A percentile compares a stretch with the other conserved stretches of the same genome.
These are phyloP conservation scores for Frankliniella intonsa DNA, from an alignment of 2,888 invertebrate genomes.

Conservation along the genomic window DNA sequence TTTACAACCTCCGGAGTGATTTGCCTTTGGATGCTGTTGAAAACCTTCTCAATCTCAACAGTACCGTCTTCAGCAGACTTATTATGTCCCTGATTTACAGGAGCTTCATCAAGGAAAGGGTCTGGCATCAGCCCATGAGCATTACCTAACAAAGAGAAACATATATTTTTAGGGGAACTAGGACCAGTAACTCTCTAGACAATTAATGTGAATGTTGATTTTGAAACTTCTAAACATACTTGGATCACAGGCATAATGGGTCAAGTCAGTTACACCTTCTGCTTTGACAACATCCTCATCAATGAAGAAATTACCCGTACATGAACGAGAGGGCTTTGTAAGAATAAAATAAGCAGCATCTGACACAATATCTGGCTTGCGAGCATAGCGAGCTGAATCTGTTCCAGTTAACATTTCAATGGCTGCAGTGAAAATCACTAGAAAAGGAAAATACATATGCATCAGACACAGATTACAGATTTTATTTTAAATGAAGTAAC, in stretches of 20 bases:
- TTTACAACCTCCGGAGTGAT: not conserved
- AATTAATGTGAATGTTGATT: too few relatives aligned
- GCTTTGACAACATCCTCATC: conserved; percentile 81
- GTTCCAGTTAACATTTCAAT: conserved; percentile 70
- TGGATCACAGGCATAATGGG: conserved; percentile 78
- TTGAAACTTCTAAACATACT: conserved; percentile 48
- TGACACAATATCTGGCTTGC: conserved; percentile 79
- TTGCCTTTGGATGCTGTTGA: not conserved
- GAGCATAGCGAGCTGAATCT: conserved; percentile 59
- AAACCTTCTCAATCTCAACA: not conserved
- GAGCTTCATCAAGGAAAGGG: not conserved
- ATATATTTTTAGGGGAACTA: not conserved
- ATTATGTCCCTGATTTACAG: not conserved
- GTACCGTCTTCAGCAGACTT: not conserved
- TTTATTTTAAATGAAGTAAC: not conserved
- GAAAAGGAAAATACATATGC: conserved; percentile 38
- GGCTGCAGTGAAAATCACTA: conserved; percentile 90
- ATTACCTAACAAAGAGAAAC: not conserved
- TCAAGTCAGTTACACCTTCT: conserved; percentile 77
- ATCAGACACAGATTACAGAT: not conserved
- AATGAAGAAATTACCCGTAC: conserved; percentile 83
- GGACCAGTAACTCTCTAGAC: too few relatives aligned
- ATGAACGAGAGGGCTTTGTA: conserved; percentile 65
- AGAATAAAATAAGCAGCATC: conserved; percentile 86
- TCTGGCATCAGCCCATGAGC: not conserved